Conservation (phyloP, 1,140 invertebrate genomes). For the Brachionus plicatilis region DNA sequence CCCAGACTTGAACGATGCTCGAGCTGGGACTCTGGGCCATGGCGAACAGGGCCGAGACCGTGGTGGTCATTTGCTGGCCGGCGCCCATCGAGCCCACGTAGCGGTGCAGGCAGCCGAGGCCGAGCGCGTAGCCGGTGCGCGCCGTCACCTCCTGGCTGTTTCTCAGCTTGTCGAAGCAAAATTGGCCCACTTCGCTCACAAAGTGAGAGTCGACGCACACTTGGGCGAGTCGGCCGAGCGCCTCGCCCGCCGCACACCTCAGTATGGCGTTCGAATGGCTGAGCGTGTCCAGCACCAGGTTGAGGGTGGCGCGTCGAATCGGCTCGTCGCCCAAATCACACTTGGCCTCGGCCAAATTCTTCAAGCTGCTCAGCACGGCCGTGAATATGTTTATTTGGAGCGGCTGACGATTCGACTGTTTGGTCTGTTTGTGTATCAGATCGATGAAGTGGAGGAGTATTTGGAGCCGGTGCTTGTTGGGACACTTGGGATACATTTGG, state of each 20-base stretch:
- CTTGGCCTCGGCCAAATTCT: slow-evolving; percentile 78
- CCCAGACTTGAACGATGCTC: slow-evolving; percentile 89
- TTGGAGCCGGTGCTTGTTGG: slow-evolving; percentile 88
- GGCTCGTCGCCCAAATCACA: slow-evolving; percentile 78
- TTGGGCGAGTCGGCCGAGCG: slow-evolving; percentile 80
- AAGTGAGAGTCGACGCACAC: slow-evolving; percentile 66
- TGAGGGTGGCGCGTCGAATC: slow-evolving; percentile 75
- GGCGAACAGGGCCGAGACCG: slow-evolving; percentile 84
- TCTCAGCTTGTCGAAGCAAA: slow-evolving; percentile 79
- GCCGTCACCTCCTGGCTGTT: slow-evolving; percentile 78
- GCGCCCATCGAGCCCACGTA: slow-evolving; percentile 83
- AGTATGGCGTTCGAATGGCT: slow-evolving; percentile 76
- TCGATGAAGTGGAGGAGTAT: slow-evolving; percentile 94
- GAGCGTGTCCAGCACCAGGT: slow-evolving; percentile 69
- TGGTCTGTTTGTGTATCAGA: slow-evolving; percentile 70
- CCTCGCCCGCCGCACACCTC: slow-evolving; percentile 78
- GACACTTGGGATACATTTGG: slow-evolving; percentile 82
- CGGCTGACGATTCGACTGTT: slow-evolving; percentile 85
- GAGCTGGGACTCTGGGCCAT: slow-evolving; percentile 85
- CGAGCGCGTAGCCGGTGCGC: slow-evolving; percentile 82
- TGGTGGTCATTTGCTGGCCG: slow-evolving; percentile 82
- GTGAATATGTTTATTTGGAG: slow-evolving; percentile 95
- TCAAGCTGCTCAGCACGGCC: slow-evolving; percentile 79
- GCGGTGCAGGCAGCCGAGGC: slow-evolving; percentile 81
- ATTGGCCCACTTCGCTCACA: slow-evolving; percentile 81